phyloP scores from a whole-genome alignment of 1,140 invertebrate genomes.

The Bombus fervidus region DNA sequence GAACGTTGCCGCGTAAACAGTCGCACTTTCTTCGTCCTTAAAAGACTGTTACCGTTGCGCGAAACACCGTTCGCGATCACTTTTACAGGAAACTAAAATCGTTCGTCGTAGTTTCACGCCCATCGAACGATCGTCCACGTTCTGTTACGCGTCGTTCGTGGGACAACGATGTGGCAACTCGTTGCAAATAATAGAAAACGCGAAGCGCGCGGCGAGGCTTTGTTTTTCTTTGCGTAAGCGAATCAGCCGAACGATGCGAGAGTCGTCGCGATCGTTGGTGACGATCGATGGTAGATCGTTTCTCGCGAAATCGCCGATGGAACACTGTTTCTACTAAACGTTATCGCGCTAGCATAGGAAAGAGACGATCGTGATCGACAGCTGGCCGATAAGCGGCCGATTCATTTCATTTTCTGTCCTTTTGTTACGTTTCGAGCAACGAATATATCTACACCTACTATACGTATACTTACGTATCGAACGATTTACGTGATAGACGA shows the following conservation, averaged over 20 bases:
- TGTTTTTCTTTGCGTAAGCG: neutral
- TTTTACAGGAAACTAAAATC: neutral
- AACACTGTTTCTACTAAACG: too few relatives aligned
- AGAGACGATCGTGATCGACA: slow-evolving; percentile 7
- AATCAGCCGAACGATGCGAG: neutral
- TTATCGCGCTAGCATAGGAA: neutral
- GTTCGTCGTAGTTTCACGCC: neutral
- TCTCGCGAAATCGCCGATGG: neutral
- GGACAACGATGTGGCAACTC: neutral
- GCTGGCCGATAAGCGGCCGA: neutral
- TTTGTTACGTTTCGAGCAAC: neutral
- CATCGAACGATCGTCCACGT: neutral
- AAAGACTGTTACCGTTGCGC: neutral
- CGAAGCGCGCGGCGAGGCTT: neutral
- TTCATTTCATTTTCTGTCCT: slow-evolving; percentile 4
- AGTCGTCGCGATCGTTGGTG: neutral
- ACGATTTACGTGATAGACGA: slow-evolving; percentile 29
- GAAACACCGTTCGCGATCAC: neutral
- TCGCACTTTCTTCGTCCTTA: too few relatives aligned
- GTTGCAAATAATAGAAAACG: too few relatives aligned
- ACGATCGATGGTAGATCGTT: neutral
- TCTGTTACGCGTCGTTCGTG: neutral
- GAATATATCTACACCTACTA: neutral
- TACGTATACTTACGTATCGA: neutral
- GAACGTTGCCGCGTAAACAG: too few relatives aligned